A percentile compares a stretch with the other conserved stretches of the same genome.
Evolutionary conservation across 2,888 invertebrate species (phyloP).

Genomic region (Sesia bembeciformis): DNA sequence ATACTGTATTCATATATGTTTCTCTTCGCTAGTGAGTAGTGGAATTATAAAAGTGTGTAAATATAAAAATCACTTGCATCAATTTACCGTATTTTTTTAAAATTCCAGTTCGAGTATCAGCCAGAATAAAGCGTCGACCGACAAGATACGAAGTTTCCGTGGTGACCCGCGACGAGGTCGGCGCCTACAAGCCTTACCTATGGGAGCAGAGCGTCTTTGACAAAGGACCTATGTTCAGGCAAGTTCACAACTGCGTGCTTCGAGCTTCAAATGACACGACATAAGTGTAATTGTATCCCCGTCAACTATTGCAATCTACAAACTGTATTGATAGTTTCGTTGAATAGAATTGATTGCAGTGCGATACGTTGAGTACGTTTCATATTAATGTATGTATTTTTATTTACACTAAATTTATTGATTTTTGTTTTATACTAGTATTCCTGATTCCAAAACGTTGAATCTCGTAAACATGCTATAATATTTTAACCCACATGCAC

Average conservation of each 20-base stretch:
- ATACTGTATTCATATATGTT: too few relatives aligned
- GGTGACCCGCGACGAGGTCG: slow-evolving; percentile 94
- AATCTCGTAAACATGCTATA: too few relatives aligned
- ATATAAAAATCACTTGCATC: not conserved
- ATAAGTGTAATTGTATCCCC: not conserved
- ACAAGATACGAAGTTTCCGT: slow-evolving; percentile 94
- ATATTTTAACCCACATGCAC: too few relatives aligned
- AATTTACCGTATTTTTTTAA: not conserved
- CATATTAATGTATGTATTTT: too few relatives aligned
- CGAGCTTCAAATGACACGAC: not conserved
- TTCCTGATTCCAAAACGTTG: too few relatives aligned
- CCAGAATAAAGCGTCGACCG: slow-evolving; percentile 88
- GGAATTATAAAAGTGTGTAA: not conserved
- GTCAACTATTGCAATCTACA: not conserved
- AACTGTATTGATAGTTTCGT: not conserved
- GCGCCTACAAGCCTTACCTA: slow-evolving; percentile 95
- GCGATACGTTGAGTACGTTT: too few relatives aligned
- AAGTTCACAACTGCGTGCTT: slow-evolving; percentile 11
- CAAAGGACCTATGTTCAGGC: slow-evolving; percentile 95
- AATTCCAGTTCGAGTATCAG: slow-evolving; percentile 85
- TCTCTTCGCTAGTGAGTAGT: too few relatives aligned
- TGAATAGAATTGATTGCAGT: not conserved
- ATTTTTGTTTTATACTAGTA: too few relatives aligned
- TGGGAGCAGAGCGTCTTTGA: slow-evolving; percentile 97
- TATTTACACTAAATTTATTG: too few relatives aligned